Evolutionary conservation across 1,140 invertebrate species (phyloP).

Genomic region (Metaphire vulgaris): DNA sequence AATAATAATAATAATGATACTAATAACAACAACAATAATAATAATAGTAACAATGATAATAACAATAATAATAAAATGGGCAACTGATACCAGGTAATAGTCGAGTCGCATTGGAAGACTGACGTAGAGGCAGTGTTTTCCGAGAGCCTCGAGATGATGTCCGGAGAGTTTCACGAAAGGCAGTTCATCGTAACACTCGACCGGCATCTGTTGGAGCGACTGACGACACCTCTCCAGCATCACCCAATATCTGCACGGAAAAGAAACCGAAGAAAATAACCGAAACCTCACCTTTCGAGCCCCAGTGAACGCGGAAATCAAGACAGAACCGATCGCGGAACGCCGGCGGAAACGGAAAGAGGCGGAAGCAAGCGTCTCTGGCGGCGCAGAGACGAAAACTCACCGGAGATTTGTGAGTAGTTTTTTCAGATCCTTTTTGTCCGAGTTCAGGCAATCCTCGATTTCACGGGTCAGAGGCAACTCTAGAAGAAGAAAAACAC

Average conservation of each 20-base stretch:
- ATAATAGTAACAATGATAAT: no score
- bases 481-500: constrained; percentile 38
- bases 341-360: no score
- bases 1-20: no score
- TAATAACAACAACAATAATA: no score
- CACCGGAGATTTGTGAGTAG: constrained; percentile 65
- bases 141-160: not conserved
- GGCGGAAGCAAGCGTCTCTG: no score
- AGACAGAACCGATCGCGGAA: no score
- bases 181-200: not conserved
- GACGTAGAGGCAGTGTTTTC: not conserved
- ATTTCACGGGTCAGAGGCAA: constrained; percentile 68
- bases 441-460: constrained; percentile 70
- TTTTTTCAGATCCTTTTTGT: constrained; percentile 63
- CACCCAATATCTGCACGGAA: not conserved
- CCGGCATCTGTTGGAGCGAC: not conserved
- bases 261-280: no score
- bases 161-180: not conserved
- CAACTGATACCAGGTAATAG: not conserved
- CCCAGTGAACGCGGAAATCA: no score
- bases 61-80: no score
- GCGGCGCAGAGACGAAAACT: no score
- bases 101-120: not conserved
- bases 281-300: no score
- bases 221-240: not conserved